These are phyloP conservation scores for Isichthys henryi DNA, from an alignment of 2,113 vertebrate species.

Conservation along the genomic window DNA sequence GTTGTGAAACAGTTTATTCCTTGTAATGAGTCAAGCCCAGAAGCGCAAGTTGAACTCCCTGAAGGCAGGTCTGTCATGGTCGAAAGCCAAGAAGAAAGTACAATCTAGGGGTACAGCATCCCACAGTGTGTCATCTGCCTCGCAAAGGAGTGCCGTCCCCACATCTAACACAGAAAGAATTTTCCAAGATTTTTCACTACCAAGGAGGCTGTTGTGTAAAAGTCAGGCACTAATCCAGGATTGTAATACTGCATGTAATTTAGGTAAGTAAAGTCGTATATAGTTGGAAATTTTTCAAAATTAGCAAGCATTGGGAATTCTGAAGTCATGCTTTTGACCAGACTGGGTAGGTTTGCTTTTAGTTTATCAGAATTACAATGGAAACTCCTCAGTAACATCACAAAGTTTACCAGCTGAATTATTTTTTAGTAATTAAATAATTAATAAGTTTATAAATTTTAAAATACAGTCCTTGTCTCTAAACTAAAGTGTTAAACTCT, in stretches of 20 bases:
- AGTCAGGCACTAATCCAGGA: background rate
- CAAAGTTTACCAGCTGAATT: background rate
- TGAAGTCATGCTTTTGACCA: background rate
- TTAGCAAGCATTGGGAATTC: background rate
- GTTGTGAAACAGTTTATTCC: background rate
- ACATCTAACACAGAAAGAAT: background rate
- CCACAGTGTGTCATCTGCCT: background rate
- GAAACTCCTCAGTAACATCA: background rate
- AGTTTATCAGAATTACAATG: background rate
- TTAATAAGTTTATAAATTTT: background rate
- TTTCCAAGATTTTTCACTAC: background rate
- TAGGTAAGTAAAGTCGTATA: background rate
- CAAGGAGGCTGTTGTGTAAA: background rate
- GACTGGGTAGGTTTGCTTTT: background rate
- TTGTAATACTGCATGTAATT: constrained; percentile 9
- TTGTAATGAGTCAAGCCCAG: constrained; percentile 51
- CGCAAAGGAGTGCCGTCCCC: background rate
- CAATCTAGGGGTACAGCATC: background rate
- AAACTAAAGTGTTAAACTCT: background rate
- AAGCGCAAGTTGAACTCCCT: constrained; percentile 55
- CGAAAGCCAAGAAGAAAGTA: constrained; percentile 19
- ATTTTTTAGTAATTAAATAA: background rate
- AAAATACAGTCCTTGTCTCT: background rate
- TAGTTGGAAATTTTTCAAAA: background rate
- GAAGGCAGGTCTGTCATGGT: constrained; percentile 18